phyloP scores from a whole-genome alignment of 1,140 invertebrate genomes.

The Stegodyphus mimosarum region DNA sequence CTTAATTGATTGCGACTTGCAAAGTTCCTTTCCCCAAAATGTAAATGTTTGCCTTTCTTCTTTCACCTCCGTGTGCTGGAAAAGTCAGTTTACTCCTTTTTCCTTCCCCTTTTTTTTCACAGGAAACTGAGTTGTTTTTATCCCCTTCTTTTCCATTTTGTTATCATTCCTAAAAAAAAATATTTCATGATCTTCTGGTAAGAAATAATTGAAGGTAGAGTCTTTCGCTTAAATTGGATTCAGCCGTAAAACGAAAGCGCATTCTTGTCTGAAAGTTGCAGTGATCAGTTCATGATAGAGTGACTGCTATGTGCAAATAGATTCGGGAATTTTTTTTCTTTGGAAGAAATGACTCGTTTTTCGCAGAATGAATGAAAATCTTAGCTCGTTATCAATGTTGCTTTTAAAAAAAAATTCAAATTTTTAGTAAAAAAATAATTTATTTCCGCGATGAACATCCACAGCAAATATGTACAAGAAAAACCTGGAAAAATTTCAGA shows the following conservation, averaged over 20 bases:
- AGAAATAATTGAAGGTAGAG: slow-evolving; percentile 25
- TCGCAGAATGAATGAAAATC: no score
- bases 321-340: no score
- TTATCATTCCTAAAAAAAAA: not conserved
- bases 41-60: slow-evolving; percentile 48
- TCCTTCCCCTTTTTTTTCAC: not conserved
- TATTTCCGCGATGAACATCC: no score
- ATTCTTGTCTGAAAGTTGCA: no score
- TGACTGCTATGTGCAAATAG: no score
- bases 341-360: no score
- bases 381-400: no score
- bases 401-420: no score
- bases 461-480: no score
- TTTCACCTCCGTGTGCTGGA: not conserved
- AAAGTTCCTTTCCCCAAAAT: slow-evolving; percentile 33
- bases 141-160: slow-evolving; percentile 3
- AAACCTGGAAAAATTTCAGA: no score
- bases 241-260: not conserved
- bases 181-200: not conserved
- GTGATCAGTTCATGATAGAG: no score
- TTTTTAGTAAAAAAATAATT: no score
- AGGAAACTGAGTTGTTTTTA: not conserved
- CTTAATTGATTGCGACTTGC: slow-evolving; percentile 55
- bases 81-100: slow-evolving; percentile 38
- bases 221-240: slow-evolving; percentile 20